Evolutionary conservation across 2,797 vertebrate genomes (phyloP), one percentile per base, ranked within the genome.

Genomic region (Cuniculus paca): DNA sequence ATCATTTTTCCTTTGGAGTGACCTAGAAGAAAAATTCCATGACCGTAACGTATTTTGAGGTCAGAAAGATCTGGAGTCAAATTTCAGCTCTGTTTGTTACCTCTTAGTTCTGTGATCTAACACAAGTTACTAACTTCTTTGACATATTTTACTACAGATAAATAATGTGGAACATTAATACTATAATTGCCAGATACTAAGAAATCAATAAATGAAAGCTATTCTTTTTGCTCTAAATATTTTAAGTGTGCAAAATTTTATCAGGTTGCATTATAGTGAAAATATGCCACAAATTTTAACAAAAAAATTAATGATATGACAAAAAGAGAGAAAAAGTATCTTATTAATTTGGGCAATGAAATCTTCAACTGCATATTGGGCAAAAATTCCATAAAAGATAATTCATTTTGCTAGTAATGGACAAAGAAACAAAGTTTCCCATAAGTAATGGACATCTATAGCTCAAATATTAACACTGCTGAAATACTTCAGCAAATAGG

Each of bases 161-260:
- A 86, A 65, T 58, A 68, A 42, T 42, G 34, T n/a, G 52, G 90
- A 83, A 82, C 56, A 75, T 60, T 68, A 89, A 28, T 42, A 50
- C 11, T 84, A 31, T 26, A 81, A 63, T 60, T 88, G 80, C 56
- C 10, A 82, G 75, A 74, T 1, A 92, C 31, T 3, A 88, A 42
- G 39, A 89, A 91, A 72, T 86, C 75, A 91, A 83, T 63, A 58
- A 90, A 87, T n/a, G 54, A 16, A 91, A 95, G 34, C 22, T 78
- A 82, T 20, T 80, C 60, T 75, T 94, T 96, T 60, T 95, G 79
- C 61, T 95, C 42, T 96, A 84, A 50, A 82, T 90, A 90, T 85
- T 90, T 60, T 90, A n/a, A 39, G 42, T 34, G 20, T 88, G 77
- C 89, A 96, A 95, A 80, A 91, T 16, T 54, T 88, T 39, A 96